phyloP scores from a whole-genome alignment of 1,140 invertebrate genomes.

The Drosophila micromelanica region DNA sequence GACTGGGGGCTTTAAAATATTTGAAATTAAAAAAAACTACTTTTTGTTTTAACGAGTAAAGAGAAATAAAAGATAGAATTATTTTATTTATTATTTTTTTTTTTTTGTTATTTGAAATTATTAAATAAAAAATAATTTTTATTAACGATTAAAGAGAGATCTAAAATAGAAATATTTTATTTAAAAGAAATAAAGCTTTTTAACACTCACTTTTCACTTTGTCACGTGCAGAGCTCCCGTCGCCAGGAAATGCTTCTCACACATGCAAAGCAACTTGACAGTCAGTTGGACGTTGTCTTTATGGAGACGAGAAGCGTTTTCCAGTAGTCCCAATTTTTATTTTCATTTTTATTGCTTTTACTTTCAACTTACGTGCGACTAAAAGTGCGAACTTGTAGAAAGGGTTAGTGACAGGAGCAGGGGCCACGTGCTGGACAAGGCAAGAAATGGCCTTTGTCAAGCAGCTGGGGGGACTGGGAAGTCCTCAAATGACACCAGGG shows the following conservation, averaged over 20 bases:
- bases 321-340: conserved; percentile 47
- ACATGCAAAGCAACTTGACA: conserved; percentile 53
- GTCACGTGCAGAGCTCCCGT: neutral
- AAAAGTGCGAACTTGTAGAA: conserved; percentile 57
- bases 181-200: no score
- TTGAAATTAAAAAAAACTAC: neutral
- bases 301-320: conserved; percentile 12
- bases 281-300: conserved; percentile 31
- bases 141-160: neutral
- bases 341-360: conserved; percentile 53
- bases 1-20: neutral
- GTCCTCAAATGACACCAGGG: conserved; percentile 33
- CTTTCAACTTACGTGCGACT: conserved; percentile 52
- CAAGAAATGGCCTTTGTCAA: conserved; percentile 22
- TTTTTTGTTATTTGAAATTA: no score
- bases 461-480: conserved; percentile 5
- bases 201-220: no score
- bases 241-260: conserved; percentile 7
- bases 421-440: conserved; percentile 3
- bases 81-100: no score
- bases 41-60: neutral
- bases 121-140: neutral
- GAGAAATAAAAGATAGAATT: no score
- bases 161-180: no score
- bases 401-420: conserved; percentile 35